Conservation (phyloP, 2,113 vertebrate genomes). For the Calyptomena viridis region DNA sequence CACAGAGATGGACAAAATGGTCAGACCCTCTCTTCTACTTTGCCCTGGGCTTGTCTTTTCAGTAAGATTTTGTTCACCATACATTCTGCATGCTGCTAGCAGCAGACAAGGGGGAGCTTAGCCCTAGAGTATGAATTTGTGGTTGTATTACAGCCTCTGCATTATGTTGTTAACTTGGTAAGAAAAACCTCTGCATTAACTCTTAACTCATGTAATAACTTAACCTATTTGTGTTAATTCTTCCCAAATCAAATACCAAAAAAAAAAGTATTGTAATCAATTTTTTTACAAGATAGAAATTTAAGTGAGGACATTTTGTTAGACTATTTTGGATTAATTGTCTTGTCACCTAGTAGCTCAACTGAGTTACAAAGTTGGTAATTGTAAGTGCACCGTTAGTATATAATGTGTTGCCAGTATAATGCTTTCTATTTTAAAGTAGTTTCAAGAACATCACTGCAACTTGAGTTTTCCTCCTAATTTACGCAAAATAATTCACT, state of each 20-base stretch:
- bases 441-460: background rate
- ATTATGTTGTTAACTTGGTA: slow-evolving; percentile 20
- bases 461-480: background rate
- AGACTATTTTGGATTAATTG: background rate
- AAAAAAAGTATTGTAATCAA: background rate
- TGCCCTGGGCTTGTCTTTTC: slow-evolving; percentile 49
- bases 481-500: background rate
- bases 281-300: background rate
- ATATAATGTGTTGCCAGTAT: background rate
- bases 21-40: slow-evolving; percentile 7
- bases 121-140: slow-evolving; percentile 38
- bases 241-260: slow-evolving; percentile 3
- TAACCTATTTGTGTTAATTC: background rate
- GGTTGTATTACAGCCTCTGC: background rate
- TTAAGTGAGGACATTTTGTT: background rate
- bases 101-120: background rate
- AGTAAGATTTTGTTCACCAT: slow-evolving; percentile 25
- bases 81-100: slow-evolving; percentile 22
- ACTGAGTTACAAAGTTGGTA: background rate
- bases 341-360: background rate
- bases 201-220: slow-evolving; percentile 27
- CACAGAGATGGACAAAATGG: slow-evolving; percentile 51
- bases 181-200: slow-evolving; percentile 34
- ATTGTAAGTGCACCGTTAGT: background rate
- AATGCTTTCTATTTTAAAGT: background rate